These are phyloP conservation scores for Porites evermanni DNA, from an alignment of 92 coral and sea anemone species.

Conservation along the genomic window DNA sequence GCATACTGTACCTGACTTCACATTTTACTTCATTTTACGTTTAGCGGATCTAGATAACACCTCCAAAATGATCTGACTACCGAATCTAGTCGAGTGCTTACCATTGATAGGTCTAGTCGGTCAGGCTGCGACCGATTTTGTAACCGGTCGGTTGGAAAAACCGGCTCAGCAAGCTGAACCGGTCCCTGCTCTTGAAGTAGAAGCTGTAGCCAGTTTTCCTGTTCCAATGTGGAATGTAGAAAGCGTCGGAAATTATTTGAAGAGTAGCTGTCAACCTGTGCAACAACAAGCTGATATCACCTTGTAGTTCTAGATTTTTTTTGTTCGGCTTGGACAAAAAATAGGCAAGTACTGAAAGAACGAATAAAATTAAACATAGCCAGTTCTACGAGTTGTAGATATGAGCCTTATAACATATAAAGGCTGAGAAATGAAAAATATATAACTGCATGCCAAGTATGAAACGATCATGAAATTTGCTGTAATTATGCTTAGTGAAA, in stretches of 20 bases:
- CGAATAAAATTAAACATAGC: not conserved
- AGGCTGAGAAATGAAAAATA: not conserved
- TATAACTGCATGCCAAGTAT: not conserved
- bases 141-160: not conserved
- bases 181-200: conserved; percentile 18
- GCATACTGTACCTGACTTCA: not conserved
- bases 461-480: not conserved
- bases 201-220: conserved; percentile 22
- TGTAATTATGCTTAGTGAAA: not conserved
- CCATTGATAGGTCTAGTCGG: not conserved
- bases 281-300: conserved; percentile 21
- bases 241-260: conserved; percentile 4
- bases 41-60: not conserved
- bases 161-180: not conserved
- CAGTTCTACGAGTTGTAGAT: not conserved
- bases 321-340: not conserved
- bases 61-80: not conserved
- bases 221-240: conserved; percentile 25
- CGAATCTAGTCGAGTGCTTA: conserved; percentile 2
- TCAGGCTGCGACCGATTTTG: not conserved
- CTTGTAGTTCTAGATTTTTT: not conserved
- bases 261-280: conserved; percentile 4
- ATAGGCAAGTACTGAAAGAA: not conserved
- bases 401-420: not conserved
- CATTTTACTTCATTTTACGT: not conserved